Evolutionary conservation across 2,888 invertebrate genomes (phyloP), one percentile per base, ranked within the genome.

Genomic region (Deilephila porcellus): DNA sequence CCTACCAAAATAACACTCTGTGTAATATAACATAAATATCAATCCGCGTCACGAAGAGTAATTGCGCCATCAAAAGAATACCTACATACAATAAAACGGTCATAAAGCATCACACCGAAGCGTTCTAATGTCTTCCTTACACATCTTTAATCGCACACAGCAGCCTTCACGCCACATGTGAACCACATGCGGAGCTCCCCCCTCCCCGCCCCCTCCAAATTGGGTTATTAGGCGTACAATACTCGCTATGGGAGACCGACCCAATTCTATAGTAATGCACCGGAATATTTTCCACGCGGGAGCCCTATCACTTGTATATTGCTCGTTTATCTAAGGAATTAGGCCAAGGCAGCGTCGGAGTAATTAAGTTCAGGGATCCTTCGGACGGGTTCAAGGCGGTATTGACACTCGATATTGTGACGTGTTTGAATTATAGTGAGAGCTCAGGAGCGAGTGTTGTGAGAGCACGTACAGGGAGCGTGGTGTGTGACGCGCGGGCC

Each of bases 231-330:
- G 62, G 6, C 19, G 53, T 37, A 71, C 71, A 71, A 71, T 71
- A 72, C 19, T 63, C 86, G 64, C 83, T 77, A 84, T 79, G 78
- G 82, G 83, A 78, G 82, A 80, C 76, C 79, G 80, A 76, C 80
- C 83, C 78, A 84, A 84, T 82, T 85, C 78, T 83, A 82, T 82
- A 80, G 62, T 70, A 78, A 80, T 79, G 76, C 76, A 77, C 76
- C 74, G 76, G 82, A 81, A 80, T 79, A 82, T 75, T 78, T 73
- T 53, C 85, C 7, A 72, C 37, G 81, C 79, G 83, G 85, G 86
- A 76, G 85, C 79, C 71, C 67, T 74, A 67, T 72, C 71, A 37
- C 72, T 73, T n/a, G 64, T 60, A 45, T 62, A 71, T 45, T 63
- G 20, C 56, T 32, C 19, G 56, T 52, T 62, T 71, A 74, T 71